A percentile compares a stretch with the other conserved stretches of the same genome.
Conservation (phyloP, 2,888 invertebrate species). For the Chrysodeixis includens region DNA sequence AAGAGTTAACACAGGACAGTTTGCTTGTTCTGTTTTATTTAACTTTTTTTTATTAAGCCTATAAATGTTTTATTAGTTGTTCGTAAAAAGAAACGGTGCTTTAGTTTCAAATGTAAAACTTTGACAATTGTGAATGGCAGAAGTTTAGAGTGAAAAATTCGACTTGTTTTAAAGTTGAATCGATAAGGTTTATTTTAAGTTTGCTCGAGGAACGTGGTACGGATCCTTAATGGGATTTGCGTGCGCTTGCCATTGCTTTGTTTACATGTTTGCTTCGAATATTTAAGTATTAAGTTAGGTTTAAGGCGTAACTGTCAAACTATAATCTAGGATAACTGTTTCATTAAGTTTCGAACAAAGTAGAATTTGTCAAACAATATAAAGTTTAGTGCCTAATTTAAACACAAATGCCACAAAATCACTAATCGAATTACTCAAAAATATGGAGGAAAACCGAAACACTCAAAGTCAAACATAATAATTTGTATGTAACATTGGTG, state of each 20-base stretch:
- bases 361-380: no score
- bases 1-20: slow-evolving; percentile 64
- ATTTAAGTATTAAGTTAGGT: no score
- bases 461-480: no score
- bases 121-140: slow-evolving; percentile 62
- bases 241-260: not conserved
- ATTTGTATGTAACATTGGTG: no score
- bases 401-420: no score
- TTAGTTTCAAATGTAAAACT: slow-evolving; percentile 62
- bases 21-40: slow-evolving; percentile 61
- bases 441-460: no score
- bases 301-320: no score
- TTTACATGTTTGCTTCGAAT: not conserved
- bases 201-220: slow-evolving; percentile 19
- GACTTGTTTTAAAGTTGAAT: slow-evolving; percentile 55
- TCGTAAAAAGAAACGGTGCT: slow-evolving; percentile 61
- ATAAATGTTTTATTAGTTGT: slow-evolving; percentile 75
- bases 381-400: no score
- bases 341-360: no score
- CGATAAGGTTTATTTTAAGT: slow-evolving; percentile 52
- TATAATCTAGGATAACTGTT: no score
- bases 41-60: slow-evolving; percentile 65
- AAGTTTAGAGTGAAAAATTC: slow-evolving; percentile 57
- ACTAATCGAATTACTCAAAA: no score
- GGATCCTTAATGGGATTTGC: slow-evolving; percentile 8